phyloP scores from a whole-genome alignment of 2,888 invertebrate genomes.

The Sinotaia quadrata region DNA sequence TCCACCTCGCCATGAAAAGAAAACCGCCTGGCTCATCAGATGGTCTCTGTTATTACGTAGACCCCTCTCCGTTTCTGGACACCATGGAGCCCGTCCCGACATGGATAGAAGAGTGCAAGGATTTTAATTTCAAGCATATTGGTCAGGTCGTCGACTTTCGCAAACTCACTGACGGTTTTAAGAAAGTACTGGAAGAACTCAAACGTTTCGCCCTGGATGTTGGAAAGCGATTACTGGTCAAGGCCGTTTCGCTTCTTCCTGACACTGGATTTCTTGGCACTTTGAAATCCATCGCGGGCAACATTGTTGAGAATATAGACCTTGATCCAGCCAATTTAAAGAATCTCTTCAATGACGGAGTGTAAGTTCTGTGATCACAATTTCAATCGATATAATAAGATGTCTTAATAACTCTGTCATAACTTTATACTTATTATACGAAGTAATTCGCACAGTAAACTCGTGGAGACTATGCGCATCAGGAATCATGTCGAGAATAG shows the following conservation, averaged over 20 bases:
- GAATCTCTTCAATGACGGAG: background rate
- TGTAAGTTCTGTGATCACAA: no score
- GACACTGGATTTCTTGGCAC: background rate
- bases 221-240: background rate
- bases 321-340: background rate
- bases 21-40: background rate
- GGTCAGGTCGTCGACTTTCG: slow-evolving; percentile 35
- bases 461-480: no score
- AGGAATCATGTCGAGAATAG: no score
- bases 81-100: slow-evolving; percentile 43
- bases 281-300: background rate
- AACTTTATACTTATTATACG: no score
- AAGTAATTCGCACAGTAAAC: no score
- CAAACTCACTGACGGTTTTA: slow-evolving; percentile 19
- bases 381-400: no score
- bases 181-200: slow-evolving; percentile 4
- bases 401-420: no score
- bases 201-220: background rate
- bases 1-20: slow-evolving; percentile 46
- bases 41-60: slow-evolving; percentile 43
- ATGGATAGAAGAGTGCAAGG: slow-evolving; percentile 50
- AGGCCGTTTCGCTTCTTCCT: background rate
- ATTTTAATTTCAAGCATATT: slow-evolving; percentile 40
- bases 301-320: background rate
- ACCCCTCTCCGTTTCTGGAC: slow-evolving; percentile 48